Evolutionary conservation across 2,888 invertebrate genomes (phyloP), one percentile per base, ranked within the genome.

Genomic region (Agrenia bidenticulata): DNA sequence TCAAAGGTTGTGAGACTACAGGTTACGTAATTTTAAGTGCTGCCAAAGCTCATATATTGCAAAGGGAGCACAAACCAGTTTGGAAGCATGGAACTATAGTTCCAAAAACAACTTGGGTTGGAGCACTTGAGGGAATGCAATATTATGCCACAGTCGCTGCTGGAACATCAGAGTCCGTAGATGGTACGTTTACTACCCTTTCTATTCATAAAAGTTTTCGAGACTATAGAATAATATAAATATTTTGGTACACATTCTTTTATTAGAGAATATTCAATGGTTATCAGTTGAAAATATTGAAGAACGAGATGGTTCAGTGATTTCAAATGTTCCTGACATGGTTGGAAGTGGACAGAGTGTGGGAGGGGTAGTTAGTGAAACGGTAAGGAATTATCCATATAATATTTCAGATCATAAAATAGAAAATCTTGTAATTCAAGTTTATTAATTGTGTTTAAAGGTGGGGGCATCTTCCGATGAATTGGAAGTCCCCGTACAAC

Each of bases 121-220:
- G 97, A 21, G 88, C 91, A 60, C 83, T 99, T 13, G 92, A 93
- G 78, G 95, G 97, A 81, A 95, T 99, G 94, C 98, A 98, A 85
- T 99, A 99, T 83, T 99, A 98, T 83, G 98, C 98, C 13, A 99
- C 99, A 9, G 95, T 98, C 55, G 90, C 90, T 79, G 92, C 91
- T 2, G 76, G 74, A 42, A 69, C 62, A 53, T 27, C 61, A 0
- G 74, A 73, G 37, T 66, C 68, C 17, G 73, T 67, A 19, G 74
- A 76, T 61, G 73, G 75, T 72, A 58, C 39, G 41, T 32, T 32
- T 32, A 32, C 11, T 32, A 32, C n/a, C n/a, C n/a, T n/a, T n/a
- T n/a, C n/a, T n/a, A n/a, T n/a, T n/a, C n/a, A n/a, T n/a, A n/a
- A n/a, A 27, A 24, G 15, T 5, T 19, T 51, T 49, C 19, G n/a